These are phyloP conservation scores for Ormyrus nitidulus DNA, from an alignment of 2,888 invertebrate species.

Conservation along the genomic window DNA sequence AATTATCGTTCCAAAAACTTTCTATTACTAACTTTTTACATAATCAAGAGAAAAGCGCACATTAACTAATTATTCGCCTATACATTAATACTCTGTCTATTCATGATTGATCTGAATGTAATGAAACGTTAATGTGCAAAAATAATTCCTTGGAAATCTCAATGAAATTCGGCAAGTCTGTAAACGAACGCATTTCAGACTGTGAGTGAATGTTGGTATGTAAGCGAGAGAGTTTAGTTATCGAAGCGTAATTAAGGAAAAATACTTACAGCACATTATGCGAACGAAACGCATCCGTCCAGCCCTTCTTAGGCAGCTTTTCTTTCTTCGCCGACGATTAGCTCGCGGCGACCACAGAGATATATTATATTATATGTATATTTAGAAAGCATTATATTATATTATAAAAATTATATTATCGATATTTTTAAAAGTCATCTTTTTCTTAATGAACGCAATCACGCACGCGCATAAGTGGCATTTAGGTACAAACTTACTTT, in stretches of 20 bases:
- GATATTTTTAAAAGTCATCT: slow-evolving; percentile 33
- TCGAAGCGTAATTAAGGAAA: not conserved
- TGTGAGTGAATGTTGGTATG: slow-evolving; percentile 9
- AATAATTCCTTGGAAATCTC: no score
- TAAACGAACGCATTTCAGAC: not conserved
- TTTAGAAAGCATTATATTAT: slow-evolving; percentile 61
- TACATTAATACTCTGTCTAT: slow-evolving; percentile 4
- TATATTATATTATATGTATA: slow-evolving; percentile 58
- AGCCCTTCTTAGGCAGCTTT: slow-evolving; percentile 70
- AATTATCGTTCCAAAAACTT: no score
- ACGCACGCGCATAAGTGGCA: slow-evolving; percentile 33
- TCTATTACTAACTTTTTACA: no score
- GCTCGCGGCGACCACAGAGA: slow-evolving; percentile 60
- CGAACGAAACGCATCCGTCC: slow-evolving; percentile 69
- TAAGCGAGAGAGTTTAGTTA: not conserved
- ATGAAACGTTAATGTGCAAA: not conserved
- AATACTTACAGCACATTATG: slow-evolving; percentile 58
- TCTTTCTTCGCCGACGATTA: slow-evolving; percentile 59
- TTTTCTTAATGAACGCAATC: not conserved
- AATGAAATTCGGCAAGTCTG: slow-evolving; percentile 18
- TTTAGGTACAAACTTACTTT: slow-evolving; percentile 49
- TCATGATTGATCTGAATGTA: slow-evolving; percentile 3
- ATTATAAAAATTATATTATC: slow-evolving; percentile 62
- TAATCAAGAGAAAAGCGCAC: slow-evolving; percentile 17
- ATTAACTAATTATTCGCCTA: slow-evolving; percentile 21